These are phyloP conservation scores for Origma solitaria DNA, from an alignment of 2,113 vertebrate species.

Conservation along the genomic window DNA sequence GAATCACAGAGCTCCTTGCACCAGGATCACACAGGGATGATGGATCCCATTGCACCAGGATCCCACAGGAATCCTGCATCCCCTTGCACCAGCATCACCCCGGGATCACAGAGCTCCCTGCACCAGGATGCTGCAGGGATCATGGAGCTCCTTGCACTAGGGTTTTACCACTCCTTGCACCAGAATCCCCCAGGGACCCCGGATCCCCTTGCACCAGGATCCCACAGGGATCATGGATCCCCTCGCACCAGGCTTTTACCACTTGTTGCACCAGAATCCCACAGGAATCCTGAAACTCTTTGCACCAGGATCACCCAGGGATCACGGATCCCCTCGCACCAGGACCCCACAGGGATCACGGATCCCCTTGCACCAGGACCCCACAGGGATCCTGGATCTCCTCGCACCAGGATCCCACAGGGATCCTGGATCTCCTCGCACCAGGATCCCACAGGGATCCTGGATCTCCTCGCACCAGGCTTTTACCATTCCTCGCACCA, in stretches of 20 bases:
- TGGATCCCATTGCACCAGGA: accelerated
- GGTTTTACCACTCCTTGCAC: too few species aligned
- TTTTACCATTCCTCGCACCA: accelerated
- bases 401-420: neutral
- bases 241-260: accelerated
- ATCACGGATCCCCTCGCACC: accelerated
- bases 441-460: accelerated
- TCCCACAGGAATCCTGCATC: accelerated
- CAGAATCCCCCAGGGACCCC: accelerated
- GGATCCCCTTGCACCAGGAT: neutral
- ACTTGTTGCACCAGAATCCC: neutral
- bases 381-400: accelerated
- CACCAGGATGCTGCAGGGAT: accelerated
- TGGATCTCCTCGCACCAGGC: neutral
- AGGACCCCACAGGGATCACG: accelerated
- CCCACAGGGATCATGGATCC: accelerated
- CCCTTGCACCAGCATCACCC: accelerated
- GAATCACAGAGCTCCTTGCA: too few species aligned
- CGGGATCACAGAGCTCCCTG: too few species aligned
- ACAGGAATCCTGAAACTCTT: too few species aligned
- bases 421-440: too few species aligned
- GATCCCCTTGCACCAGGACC: accelerated
- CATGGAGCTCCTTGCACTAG: accelerated
- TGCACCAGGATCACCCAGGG: neutral
- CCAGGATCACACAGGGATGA: accelerated